phyloP scores from a whole-genome alignment of 1,140 invertebrate species.

The Heterodera schachtii region DNA sequence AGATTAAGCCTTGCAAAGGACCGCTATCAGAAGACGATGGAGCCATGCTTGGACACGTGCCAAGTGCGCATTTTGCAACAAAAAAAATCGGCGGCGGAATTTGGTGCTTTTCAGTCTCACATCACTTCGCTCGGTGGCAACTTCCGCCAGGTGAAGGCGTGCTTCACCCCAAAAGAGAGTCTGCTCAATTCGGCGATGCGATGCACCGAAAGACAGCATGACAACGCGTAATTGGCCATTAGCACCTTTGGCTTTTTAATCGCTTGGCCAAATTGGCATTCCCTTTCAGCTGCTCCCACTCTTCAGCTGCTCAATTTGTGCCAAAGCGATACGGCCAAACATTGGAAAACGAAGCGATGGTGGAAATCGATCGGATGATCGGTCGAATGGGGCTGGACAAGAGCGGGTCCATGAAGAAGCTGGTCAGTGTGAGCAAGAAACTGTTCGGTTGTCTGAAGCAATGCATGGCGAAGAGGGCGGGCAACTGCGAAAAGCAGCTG shows the following conservation, averaged over 20 bases:
- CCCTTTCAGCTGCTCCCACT: not conserved
- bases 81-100: too few relatives aligned
- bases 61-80: not conserved
- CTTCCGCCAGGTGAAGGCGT: slow-evolving; percentile 35
- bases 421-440: slow-evolving; percentile 42
- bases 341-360: slow-evolving; percentile 48
- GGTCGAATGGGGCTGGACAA: slow-evolving; percentile 24
- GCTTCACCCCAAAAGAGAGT: slow-evolving; percentile 31
- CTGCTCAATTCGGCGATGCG: slow-evolving; percentile 26
- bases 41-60: not conserved
- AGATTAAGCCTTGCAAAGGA: not conserved
- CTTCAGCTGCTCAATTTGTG: slow-evolving; percentile 6
- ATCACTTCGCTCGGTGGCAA: slow-evolving; percentile 45
- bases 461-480: slow-evolving; percentile 47
- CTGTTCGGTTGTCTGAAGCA: slow-evolving; percentile 34
- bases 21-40: not conserved
- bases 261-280: too few relatives aligned
- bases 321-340: slow-evolving; percentile 50
- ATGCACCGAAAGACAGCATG: slow-evolving; percentile 39
- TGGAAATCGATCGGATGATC: slow-evolving; percentile 49
- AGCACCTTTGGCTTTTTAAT: slow-evolving; percentile 18
- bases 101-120: slow-evolving; percentile 33
- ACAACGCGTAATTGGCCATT: slow-evolving; percentile 32
- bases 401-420: slow-evolving; percentile 37
- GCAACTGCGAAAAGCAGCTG: slow-evolving; percentile 49